Evolutionary conservation across 92 coral and sea anemone species (phyloP), one percentile per base, ranked within the genome.

Genomic region (Phenganax stokvisi): DNA sequence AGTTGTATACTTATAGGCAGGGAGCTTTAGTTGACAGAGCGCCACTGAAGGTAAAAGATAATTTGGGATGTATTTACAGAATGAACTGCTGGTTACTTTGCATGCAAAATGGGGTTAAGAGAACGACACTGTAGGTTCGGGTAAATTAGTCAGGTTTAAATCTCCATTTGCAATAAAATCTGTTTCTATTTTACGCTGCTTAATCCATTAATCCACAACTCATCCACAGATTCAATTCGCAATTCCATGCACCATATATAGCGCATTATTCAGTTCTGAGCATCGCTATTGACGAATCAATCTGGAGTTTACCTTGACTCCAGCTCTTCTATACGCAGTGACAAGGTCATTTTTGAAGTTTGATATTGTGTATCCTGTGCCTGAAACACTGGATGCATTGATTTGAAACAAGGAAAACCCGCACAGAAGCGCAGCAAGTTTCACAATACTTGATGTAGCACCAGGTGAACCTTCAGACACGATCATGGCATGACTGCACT

Each of bases 401-500:
- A 94, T 90, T 54, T 96, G 92, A 84, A 86, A 88, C 76, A 94
- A 92, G 12, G 97, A 89, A 86, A 87, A 94, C 54, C 90, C 97
- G 84, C 97, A 94, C 71, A 94, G 90, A 58, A 92, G 97, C 60
- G 97, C 98, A 10, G 97, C 97, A 3, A 94, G 89, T 54, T 94
- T 89, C 57, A 96, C 97, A 51, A 94, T 88, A 57, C 85, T 92
- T 58, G 97, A 88, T 69, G 94, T 93, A 30, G 90, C 85, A 29
- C 98, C 98, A 3, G 98, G 98, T 13, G 97, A 94, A 3, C 98
- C 98, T 74, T 92, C 94, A 52, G 97, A 89, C 57, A 94, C 93
- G 37, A 96, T 80, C 79, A 96, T 59, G 63, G 99, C 96, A 80
- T 96, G 97, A 80, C 99, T 92, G 74, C 99, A 96, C 77, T 96